These are phyloP conservation scores for Synanthedon formicaeformis DNA, from an alignment of 2,888 invertebrate genomes.

Conservation along the genomic window DNA sequence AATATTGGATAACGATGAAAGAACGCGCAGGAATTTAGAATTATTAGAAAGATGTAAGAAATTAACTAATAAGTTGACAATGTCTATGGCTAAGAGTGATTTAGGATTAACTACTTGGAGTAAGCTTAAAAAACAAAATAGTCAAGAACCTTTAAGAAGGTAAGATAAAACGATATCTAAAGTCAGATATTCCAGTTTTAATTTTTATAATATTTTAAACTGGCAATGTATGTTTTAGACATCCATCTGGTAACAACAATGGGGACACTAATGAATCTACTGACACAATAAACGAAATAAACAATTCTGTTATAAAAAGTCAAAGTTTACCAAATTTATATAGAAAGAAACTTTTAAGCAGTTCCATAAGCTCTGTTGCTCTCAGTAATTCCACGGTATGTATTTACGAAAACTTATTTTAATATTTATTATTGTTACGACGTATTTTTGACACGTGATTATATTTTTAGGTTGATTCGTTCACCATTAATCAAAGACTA, in stretches of 20 bases:
- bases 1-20: slow-evolving; percentile 62
- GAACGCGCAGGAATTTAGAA: slow-evolving; percentile 71
- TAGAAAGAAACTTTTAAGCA: slow-evolving; percentile 66
- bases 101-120: slow-evolving; percentile 91
- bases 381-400: slow-evolving; percentile 80
- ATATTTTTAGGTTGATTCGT: slow-evolving; percentile 59
- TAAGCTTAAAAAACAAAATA: slow-evolving; percentile 81
- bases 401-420: slow-evolving; percentile 9
- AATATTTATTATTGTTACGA: slow-evolving; percentile 4
- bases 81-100: slow-evolving; percentile 89
- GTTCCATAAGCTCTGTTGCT: slow-evolving; percentile 66
- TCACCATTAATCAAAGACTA: slow-evolving; percentile 57
- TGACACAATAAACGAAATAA: slow-evolving; percentile 71
- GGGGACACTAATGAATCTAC: slow-evolving; percentile 67
- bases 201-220: not conserved
- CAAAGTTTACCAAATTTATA: slow-evolving; percentile 83
- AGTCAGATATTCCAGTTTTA: not conserved
- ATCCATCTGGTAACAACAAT: slow-evolving; percentile 83
- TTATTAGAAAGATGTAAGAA: slow-evolving; percentile 67
- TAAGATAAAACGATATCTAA: slow-evolving; percentile 22
- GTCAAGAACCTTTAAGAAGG: slow-evolving; percentile 75
- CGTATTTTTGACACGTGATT: slow-evolving; percentile 13
- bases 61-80: slow-evolving; percentile 71
- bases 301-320: slow-evolving; percentile 75
- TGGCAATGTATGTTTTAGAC: slow-evolving; percentile 54